Conservation (phyloP, 2,888 invertebrate species). For the Mycalesis mineus region DNA sequence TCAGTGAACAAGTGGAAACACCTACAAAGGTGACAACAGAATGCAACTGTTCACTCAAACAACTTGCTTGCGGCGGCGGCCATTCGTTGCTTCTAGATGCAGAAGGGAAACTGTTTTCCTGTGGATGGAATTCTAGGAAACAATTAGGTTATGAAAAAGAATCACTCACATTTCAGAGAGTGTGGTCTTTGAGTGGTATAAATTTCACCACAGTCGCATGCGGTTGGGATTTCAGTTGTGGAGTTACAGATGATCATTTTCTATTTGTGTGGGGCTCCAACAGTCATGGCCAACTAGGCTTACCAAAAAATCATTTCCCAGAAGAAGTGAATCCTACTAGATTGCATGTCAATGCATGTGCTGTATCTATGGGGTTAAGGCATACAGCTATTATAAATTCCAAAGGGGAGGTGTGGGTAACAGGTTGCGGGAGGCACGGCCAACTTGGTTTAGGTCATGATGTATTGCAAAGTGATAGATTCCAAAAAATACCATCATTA, state of each 20-base stretch:
- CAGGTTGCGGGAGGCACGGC: constrained; percentile 83
- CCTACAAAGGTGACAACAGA: constrained; percentile 70
- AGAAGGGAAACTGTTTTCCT: constrained; percentile 83
- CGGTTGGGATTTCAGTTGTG: constrained; percentile 91
- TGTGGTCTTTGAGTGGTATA: constrained; percentile 76
- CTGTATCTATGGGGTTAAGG: constrained; percentile 82
- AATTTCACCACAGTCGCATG: constrained; percentile 81
- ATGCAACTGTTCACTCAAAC: constrained; percentile 73
- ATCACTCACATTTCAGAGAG: constrained; percentile 78
- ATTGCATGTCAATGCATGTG: constrained; percentile 71
- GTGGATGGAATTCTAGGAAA: constrained; percentile 88
- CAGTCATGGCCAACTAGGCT: constrained; percentile 85
- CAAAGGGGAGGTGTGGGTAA: constrained; percentile 79
- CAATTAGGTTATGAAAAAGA: constrained; percentile 80
- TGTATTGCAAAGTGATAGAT: constrained; percentile 54
- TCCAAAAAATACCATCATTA: constrained; percentile 75
- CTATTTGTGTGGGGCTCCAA: constrained; percentile 92
- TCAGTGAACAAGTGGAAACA: constrained; percentile 81
- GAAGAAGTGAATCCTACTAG: constrained; percentile 55
- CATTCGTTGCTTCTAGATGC: constrained; percentile 84
- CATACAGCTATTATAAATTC: constrained; percentile 82
- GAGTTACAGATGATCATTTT: constrained; percentile 82
- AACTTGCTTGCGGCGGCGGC: constrained; percentile 86
- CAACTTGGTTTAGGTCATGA: constrained; percentile 80
- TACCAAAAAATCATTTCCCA: constrained; percentile 70